These are phyloP conservation scores for Poecilobothrus nobilitatus DNA, from an alignment of 2,888 invertebrate genomes.

Conservation along the genomic window DNA sequence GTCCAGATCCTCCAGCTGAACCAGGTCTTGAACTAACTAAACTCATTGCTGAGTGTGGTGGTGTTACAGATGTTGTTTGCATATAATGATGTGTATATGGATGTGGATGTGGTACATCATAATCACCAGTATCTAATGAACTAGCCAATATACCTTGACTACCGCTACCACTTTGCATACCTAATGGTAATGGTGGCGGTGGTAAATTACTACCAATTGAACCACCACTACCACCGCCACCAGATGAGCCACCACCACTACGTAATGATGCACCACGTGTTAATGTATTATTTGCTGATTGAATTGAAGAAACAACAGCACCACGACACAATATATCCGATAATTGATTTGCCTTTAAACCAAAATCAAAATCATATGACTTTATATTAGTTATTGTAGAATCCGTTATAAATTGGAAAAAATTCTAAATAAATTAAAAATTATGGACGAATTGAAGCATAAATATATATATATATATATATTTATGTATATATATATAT, in stretches of 20 bases:
- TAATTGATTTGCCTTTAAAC: conserved; percentile 45
- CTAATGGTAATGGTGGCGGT: conserved; percentile 1
- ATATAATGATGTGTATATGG: conserved; percentile 45
- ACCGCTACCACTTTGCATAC: conserved; percentile 35
- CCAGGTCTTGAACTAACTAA: conserved; percentile 37
- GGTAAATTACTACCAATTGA: conserved; percentile 30
- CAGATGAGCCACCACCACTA: conserved; percentile 20
- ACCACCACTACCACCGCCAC: conserved; percentile 15
- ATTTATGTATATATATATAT: no score
- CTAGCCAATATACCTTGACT: conserved; percentile 40
- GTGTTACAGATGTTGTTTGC: conserved; percentile 44
- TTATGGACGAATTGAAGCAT: conserved; percentile 22
- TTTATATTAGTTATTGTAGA: conserved; percentile 26
- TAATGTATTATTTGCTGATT: conserved; percentile 44
- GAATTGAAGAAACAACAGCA: conserved; percentile 44
- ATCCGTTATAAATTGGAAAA: conserved; percentile 13
- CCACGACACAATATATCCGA: conserved; percentile 45
- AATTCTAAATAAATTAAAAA: conserved; percentile 13
- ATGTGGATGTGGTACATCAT: conserved; percentile 45
- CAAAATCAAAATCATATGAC: conserved; percentile 45
- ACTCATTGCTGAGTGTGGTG: conserved; percentile 42
- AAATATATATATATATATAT: no score
- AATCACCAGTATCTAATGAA: conserved; percentile 43
- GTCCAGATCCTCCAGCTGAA: conserved; percentile 43
- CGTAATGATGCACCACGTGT: conserved; percentile 43